Conservation (phyloP, 2,797 vertebrate species). For the Danio aesculapii region DNA sequence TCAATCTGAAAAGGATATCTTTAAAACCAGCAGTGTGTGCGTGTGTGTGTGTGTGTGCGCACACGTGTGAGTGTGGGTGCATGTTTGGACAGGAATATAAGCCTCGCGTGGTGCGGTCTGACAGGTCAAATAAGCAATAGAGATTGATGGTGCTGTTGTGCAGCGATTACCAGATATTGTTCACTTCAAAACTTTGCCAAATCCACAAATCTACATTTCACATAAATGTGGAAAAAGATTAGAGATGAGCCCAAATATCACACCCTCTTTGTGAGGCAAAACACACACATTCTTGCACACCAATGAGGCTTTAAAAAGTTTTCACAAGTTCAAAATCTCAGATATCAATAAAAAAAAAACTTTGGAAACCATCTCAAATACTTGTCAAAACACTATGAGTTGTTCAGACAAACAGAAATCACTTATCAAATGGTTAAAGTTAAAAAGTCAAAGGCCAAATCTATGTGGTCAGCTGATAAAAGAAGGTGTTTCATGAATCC, state of each 20-base stretch:
- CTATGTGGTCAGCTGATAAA: slow-evolving; percentile 30
- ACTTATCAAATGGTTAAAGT: background rate
- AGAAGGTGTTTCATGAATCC: background rate
- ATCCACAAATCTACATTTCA: slow-evolving; percentile 2
- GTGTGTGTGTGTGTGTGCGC: slow-evolving; percentile 13
- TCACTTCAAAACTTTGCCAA: slow-evolving; percentile 18
- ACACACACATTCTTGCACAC: background rate
- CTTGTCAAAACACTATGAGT: background rate
- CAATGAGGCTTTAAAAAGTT: background rate
- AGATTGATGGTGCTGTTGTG: slow-evolving; percentile 43
- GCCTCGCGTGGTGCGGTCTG: slow-evolving; percentile 15
- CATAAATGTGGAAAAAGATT: slow-evolving; percentile 16
- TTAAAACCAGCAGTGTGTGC: slow-evolving; percentile 28
- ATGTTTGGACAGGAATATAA: slow-evolving; percentile 34
- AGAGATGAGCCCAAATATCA: background rate
- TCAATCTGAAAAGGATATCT: slow-evolving; percentile 24
- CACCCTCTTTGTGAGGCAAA: slow-evolving; percentile 8
- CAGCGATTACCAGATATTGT: background rate
- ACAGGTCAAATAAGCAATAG: slow-evolving; percentile 46
- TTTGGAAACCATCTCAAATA: background rate
- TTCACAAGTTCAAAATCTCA: background rate
- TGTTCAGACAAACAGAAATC: background rate
- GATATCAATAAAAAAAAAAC: background rate
- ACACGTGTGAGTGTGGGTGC: slow-evolving; percentile 24
- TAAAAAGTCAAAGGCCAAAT: slow-evolving; percentile 6